These are phyloP conservation scores for Ameiurus melas DNA, from an alignment of 2,113 vertebrate species.

Conservation along the genomic window DNA sequence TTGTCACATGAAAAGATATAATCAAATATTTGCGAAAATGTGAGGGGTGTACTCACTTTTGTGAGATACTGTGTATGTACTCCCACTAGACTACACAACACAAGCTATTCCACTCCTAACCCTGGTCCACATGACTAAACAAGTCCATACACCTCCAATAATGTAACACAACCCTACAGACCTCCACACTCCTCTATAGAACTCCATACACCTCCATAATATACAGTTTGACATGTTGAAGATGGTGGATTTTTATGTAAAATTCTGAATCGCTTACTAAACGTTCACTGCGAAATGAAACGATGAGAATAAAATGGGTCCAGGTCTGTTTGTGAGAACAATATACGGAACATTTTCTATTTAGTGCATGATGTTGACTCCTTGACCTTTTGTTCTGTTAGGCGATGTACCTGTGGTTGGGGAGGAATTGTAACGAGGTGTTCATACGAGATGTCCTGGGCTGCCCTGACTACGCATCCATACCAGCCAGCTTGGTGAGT, in stretches of 20 bases:
- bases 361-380: neutral
- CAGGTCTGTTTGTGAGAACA: neutral
- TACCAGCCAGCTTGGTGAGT: conserved; percentile 91
- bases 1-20: too few species aligned
- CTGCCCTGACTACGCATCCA: conserved; percentile 80
- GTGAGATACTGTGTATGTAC: neutral
- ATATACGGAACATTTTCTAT: neutral
- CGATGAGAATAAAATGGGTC: neutral
- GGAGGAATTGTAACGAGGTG: conserved; percentile 82
- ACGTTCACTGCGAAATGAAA: neutral
- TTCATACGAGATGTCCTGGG: conserved; percentile 96
- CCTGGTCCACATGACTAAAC: neutral
- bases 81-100: neutral
- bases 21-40: too few species aligned
- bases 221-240: neutral
- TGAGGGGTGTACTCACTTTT: too few species aligned
- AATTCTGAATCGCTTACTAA: neutral
- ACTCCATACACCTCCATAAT: neutral
- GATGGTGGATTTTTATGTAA: neutral
- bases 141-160: neutral
- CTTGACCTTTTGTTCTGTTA: conserved; percentile 56
- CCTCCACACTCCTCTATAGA: neutral
- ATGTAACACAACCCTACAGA: neutral
- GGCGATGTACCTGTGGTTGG: conserved; percentile 93
- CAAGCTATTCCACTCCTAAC: neutral